phyloP scores from a whole-genome alignment of 2,888 invertebrate species.

The Dryobota labecula region DNA sequence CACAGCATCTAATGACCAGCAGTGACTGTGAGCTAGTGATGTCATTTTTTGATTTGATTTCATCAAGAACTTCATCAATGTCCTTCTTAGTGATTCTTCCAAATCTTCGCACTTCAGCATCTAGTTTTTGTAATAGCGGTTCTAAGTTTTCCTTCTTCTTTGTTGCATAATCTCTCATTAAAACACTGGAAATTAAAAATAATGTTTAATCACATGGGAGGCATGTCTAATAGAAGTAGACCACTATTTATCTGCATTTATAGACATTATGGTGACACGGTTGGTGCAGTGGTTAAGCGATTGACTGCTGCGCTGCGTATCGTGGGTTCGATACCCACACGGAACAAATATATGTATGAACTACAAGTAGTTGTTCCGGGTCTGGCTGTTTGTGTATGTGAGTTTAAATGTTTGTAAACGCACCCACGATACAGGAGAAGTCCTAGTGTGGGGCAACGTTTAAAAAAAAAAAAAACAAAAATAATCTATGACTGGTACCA shows the following conservation, averaged over 20 bases:
- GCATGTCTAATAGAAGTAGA: neutral
- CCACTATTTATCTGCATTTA: neutral
- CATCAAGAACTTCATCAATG: conserved; percentile 94
- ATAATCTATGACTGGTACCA: neutral
- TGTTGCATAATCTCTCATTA: conserved; percentile 89
- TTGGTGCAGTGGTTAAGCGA: too few relatives aligned
- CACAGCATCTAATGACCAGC: conserved; percentile 95
- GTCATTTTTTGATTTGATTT: conserved; percentile 92
- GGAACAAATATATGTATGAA: too few relatives aligned
- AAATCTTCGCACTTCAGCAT: conserved; percentile 92
- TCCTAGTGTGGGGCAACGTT: too few relatives aligned
- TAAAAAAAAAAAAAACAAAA: too few relatives aligned
- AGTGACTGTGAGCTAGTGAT: conserved; percentile 95
- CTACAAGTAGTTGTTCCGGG: too few relatives aligned
- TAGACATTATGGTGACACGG: too few relatives aligned
- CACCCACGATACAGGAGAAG: too few relatives aligned
- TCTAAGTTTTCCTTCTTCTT: conserved; percentile 92
- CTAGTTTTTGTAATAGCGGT: conserved; percentile 92
- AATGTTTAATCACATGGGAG: conserved; percentile 1
- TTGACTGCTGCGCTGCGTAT: too few relatives aligned
- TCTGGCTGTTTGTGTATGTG: too few relatives aligned
- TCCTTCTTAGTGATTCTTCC: conserved; percentile 94
- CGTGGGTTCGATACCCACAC: too few relatives aligned
- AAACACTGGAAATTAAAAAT: conserved; percentile 85
- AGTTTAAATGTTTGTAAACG: too few relatives aligned